These are phyloP conservation scores for Microcebus jonahi DNA, from an alignment of 2,113 vertebrate genomes.

Conservation along the genomic window DNA sequence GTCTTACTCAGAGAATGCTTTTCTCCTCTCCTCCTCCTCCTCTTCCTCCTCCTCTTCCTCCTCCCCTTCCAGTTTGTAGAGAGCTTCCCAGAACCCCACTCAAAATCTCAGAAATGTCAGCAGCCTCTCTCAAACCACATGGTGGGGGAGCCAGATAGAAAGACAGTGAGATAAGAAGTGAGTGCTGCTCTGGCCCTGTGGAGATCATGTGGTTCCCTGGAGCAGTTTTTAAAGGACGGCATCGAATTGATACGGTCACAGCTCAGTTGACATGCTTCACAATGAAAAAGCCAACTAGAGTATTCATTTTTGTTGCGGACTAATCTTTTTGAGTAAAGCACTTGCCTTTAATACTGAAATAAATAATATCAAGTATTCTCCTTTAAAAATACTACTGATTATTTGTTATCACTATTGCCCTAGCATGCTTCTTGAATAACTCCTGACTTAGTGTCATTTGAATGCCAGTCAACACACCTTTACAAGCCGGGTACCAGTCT, in stretches of 20 bases:
- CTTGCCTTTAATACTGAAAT: constrained; percentile 76
- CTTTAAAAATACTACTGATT: constrained; percentile 71
- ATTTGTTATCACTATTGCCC: constrained; percentile 40
- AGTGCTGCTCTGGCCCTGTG: constrained; percentile 18
- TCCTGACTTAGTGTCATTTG: not conserved
- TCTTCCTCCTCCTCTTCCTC: not conserved
- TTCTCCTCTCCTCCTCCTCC: not conserved
- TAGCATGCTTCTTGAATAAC: not conserved
- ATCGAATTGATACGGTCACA: constrained; percentile 76
- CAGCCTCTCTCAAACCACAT: not conserved
- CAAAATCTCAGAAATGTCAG: not conserved
- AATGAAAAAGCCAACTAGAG: constrained; percentile 73
- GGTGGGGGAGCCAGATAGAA: not conserved
- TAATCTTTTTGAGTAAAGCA: constrained; percentile 62
- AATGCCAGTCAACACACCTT: not conserved
- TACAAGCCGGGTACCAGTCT: not conserved
- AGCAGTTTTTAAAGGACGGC: constrained; percentile 65
- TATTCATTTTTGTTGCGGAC: constrained; percentile 74
- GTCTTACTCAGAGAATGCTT: not conserved
- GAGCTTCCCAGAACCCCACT: not conserved
- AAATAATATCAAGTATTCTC: constrained; percentile 69
- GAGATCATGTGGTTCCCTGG: not conserved
- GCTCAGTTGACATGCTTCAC: constrained; percentile 64
- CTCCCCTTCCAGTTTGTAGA: not conserved
- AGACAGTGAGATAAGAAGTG: constrained; percentile 22